Conservation (phyloP, 1,140 invertebrate species). For the Trigoniulus corallinus region DNA sequence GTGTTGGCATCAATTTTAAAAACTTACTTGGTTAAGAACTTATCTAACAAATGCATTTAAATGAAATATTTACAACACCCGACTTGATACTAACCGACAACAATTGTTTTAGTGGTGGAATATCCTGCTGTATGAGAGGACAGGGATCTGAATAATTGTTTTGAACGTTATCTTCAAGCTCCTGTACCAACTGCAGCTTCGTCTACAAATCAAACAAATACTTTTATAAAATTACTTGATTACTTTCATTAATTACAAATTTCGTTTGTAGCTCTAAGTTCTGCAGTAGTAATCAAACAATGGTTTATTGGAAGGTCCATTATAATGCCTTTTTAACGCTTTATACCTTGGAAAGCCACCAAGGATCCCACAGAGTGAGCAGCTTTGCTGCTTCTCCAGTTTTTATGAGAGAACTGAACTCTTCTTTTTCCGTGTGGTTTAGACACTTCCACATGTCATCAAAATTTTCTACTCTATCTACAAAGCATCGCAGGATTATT, state of each 20-base stretch:
- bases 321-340: background rate
- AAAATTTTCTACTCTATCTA: background rate
- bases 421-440: background rate
- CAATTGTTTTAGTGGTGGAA: background rate
- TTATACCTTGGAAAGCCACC: background rate
- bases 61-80: no score
- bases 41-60: no score
- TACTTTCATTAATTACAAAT: no score
- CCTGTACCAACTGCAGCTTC: no score
- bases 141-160: background rate
- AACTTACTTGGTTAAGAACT: no score
- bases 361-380: background rate
- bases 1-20: no score
- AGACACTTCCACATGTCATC: background rate
- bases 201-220: no score
- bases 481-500: background rate
- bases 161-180: background rate
- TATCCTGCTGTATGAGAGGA: background rate
- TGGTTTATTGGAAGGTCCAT: background rate
- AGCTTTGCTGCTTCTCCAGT: background rate
- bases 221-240: no score
- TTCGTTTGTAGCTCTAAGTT: no score
- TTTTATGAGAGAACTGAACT: background rate
- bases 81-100: no score
- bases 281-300: background rate